Base-by-base conservation (phyloP, 1,140 invertebrate genomes). In the Plutomurus gul region DNA sequence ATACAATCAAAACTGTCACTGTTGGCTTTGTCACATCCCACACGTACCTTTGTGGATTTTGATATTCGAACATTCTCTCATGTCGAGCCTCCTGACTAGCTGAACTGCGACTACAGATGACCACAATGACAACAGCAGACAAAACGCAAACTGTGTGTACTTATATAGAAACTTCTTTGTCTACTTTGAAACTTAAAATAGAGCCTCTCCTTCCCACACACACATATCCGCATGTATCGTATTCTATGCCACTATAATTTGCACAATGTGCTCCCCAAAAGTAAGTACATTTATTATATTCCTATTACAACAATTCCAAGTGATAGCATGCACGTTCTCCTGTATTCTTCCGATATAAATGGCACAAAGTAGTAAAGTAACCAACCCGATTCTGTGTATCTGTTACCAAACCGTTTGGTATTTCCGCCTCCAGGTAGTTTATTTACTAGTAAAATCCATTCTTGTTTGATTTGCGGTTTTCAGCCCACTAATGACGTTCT, bases 381-480 rank as follows among this genome's bases (percentile, higher is more conserved):
- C 2, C 39, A 43, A 43, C 11, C 39, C n/a, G n/a, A 43, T 43
- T 43, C 39, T 43, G 39, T 13, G 39, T 43, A 43, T 43, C 11
- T 43, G 39, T 43, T 43, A 43, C 10, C 16, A 65, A 65, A 65
- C 30, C 30, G 56, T 36, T 65, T 65, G 56, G 25, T 65, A 65
- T 65, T 65, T 65, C 56, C 56, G 56, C 56, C 56, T 65, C 13
- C 56, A 65, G 56, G 56, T 65, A 65, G 56, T 65, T 65, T 65
- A 65, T 65, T 65, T 27, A 65, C 36, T 20, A 46, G 18, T 18
- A 72, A 72, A 72, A 72, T 72, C 36, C 70, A 72, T 72, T 72
- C 37, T 43, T 71, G 60, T 77, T 77, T 77, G 76, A 77, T 77
- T 77, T 77, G 76, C 76, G 76, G 76, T 77, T 72, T 77, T 25